Conservation (phyloP, 2,888 invertebrate genomes). For the Agrochola litura region DNA sequence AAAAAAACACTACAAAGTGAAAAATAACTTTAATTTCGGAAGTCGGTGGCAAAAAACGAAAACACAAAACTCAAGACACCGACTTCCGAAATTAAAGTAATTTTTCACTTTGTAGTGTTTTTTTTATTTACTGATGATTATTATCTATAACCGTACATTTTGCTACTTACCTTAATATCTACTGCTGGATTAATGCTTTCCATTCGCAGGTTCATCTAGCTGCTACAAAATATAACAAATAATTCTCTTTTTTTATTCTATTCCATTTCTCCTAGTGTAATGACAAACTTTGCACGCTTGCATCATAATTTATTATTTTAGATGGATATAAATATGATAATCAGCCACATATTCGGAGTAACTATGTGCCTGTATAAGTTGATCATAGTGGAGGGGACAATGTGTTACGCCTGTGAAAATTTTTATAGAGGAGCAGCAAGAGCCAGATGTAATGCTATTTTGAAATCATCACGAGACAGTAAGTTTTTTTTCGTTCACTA, state of each 20-base stretch:
- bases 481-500: slow-evolving; percentile 1
- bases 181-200: background rate
- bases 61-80: no score
- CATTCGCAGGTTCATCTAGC: no score
- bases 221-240: no score
- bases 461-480: slow-evolving; percentile 21
- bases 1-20: no score
- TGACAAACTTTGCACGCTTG: background rate
- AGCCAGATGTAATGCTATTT: slow-evolving; percentile 16
- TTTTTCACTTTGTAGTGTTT: no score
- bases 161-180: background rate
- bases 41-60: no score
- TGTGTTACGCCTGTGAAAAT: slow-evolving; percentile 36
- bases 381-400: slow-evolving; percentile 25
- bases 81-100: no score
- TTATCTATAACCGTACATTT: background rate
- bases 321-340: slow-evolving; percentile 3
- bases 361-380: slow-evolving; percentile 27
- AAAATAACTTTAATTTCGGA: no score
- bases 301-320: slow-evolving; percentile 6
- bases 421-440: slow-evolving; percentile 21
- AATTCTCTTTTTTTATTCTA: background rate
- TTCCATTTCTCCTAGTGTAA: background rate
- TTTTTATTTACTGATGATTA: background rate
- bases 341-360: slow-evolving; percentile 22